Conservation (phyloP, 1,140 invertebrate genomes). For the Drosophila lowei region DNA sequence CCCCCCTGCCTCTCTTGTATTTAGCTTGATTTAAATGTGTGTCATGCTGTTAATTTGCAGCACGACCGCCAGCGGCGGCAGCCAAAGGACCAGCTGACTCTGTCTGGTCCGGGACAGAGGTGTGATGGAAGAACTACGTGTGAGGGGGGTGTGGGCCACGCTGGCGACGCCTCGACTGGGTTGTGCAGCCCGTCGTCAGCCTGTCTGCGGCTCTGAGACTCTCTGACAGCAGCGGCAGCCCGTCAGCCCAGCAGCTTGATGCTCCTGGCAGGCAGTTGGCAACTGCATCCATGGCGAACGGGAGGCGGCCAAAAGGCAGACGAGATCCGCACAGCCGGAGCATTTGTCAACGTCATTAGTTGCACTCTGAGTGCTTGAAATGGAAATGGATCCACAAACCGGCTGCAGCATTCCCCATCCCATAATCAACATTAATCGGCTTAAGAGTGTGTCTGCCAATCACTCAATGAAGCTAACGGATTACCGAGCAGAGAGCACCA, state of each 20-base stretch:
- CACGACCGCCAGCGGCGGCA: slow-evolving; percentile 26
- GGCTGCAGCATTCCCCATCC: too few species aligned
- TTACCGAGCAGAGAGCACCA: background rate
- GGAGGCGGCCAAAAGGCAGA: slow-evolving; percentile 6
- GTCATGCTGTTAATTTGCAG: slow-evolving; percentile 76
- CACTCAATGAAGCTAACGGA: background rate
- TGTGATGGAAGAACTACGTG: background rate
- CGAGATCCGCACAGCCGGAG: background rate
- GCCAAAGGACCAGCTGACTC: slow-evolving; percentile 8
- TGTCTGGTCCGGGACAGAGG: background rate
- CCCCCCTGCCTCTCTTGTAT: slow-evolving; percentile 4
- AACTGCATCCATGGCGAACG: slow-evolving; percentile 19
- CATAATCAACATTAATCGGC: too few species aligned
- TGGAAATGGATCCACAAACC: background rate
- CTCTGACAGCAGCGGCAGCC: slow-evolving; percentile 4
- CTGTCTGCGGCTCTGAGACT: slow-evolving; percentile 50
- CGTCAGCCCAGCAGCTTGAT: too few species aligned
- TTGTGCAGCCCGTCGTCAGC: slow-evolving; percentile 37
- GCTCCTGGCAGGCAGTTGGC: slow-evolving; percentile 37
- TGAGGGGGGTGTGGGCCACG: background rate
- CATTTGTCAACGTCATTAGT: slow-evolving; percentile 50
- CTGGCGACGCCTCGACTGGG: slow-evolving; percentile 49
- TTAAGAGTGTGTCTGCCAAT: too few species aligned
- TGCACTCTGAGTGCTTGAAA: slow-evolving; percentile 13
- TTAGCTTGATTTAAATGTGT: slow-evolving; percentile 70